phyloP scores from a whole-genome alignment of 2,113 vertebrate genomes.

The Saccopteryx bilineata region DNA sequence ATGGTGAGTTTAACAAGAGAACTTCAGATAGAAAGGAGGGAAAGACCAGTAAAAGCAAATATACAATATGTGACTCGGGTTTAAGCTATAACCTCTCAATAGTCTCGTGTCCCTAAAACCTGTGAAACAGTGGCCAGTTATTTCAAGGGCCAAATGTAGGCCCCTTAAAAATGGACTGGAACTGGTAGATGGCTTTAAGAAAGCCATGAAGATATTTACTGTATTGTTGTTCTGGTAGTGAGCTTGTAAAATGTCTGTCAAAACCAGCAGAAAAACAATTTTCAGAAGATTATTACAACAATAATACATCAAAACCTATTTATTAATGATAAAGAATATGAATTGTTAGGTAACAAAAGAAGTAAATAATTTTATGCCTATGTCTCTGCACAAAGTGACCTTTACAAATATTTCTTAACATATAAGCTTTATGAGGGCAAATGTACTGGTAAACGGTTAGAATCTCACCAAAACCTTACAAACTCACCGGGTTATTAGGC shows the following conservation, averaged over 20 bases:
- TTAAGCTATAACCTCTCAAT: not conserved
- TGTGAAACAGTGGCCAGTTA: not conserved
- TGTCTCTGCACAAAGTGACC: no score
- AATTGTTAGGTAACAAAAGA: not conserved
- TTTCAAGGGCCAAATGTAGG: not conserved
- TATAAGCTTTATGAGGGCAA: slow-evolving; percentile 52
- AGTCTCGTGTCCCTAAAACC: not conserved
- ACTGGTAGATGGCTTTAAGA: not conserved
- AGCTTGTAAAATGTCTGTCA: not conserved
- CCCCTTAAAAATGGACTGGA: no score
- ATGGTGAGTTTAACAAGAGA: not conserved
- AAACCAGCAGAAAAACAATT: slow-evolving; percentile 49
- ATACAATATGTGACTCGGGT: not conserved
- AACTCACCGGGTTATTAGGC: slow-evolving; percentile 82
- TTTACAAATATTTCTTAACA: no score
- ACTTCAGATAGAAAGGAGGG: not conserved
- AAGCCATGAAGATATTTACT: not conserved
- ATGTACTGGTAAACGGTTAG: slow-evolving; percentile 27
- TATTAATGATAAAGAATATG: not conserved
- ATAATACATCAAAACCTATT: not conserved
- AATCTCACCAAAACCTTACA: slow-evolving; percentile 66
- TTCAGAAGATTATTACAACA: not conserved
- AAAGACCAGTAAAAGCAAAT: slow-evolving; percentile 20
- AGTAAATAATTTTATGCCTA: not conserved
- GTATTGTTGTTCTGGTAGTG: not conserved